Evolutionary conservation across 2,888 invertebrate species (phyloP), one percentile per base, ranked within the genome.

Genomic region (Tetragonisca angustula): DNA sequence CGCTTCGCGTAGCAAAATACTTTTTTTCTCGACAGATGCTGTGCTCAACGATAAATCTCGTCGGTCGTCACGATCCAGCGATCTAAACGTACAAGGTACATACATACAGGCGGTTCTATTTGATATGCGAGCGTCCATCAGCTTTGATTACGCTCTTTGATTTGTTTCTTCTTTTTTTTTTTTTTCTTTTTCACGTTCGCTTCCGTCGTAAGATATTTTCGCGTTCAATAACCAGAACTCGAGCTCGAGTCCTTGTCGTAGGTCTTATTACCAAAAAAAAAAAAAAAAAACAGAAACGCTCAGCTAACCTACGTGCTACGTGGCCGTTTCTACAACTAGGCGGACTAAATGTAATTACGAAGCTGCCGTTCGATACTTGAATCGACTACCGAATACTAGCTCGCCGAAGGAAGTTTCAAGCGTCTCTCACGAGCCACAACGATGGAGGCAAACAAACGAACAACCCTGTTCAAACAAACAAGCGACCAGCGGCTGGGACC

Each of bases 1-100:
- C 49, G 67, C 36, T 75, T 67, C 59, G 32, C 81, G 52, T 92
- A 91, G 88, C 87, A 92, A 92, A 92, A 92, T 91, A 91, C 90
- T 86, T 86, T 89, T 89, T 86, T 90, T 76, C 80, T 86, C 84
- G 84, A 83, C 78, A 81, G 84, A 86, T 83, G 67, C 79, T 85
- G 43, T 43, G 67, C 70, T 78, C 77, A 75, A 75, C 74, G 73
- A 85, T 32, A 69, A 21, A 70, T 59, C 76, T 36, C 59, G 49
- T 21, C 21, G 49, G 50, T 61, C 69, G 21, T 62, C 27, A 49
- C 49, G 79, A 75, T 72, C 32, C 52, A 68, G 71, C 83, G 64
- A 86, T 72, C 32, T 9, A 17, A 79, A 86, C 76, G 73, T 21
- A 24, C 61, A 61, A 61, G 61, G 61, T 61, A 61, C 61, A 61